Percentiles rank a stretch among this genome's conserved stretches.
Conservation (phyloP, 2,113 vertebrate genomes). For the Lepus americanus region DNA sequence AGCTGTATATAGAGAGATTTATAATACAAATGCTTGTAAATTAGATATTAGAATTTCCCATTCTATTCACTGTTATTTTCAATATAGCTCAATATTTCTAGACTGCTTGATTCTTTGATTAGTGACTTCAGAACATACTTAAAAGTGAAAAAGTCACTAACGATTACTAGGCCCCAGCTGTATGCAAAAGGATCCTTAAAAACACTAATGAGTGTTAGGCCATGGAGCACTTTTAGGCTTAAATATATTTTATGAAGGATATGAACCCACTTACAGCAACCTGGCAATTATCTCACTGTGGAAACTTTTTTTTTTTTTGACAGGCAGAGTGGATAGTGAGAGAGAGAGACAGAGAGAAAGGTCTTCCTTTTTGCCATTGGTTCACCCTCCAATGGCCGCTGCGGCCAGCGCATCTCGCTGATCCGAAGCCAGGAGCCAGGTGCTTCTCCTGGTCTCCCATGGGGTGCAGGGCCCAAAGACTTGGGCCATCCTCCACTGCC, state of each 20-base stretch:
- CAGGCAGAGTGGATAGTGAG: too few relatives aligned
- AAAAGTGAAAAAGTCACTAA: conserved; percentile 21
- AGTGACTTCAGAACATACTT: neutral
- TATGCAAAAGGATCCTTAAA: neutral
- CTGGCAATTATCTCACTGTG: neutral
- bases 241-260: conserved; percentile 16
- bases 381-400: too few relatives aligned
- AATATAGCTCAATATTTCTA: neutral
- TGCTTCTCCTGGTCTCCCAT: too few relatives aligned
- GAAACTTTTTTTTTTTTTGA: neutral
- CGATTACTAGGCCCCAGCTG: neutral
- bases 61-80: conserved; percentile 4
- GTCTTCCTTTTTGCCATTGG: too few relatives aligned
- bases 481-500: too few relatives aligned
- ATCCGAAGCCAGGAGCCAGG: too few relatives aligned
- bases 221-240: neutral
- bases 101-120: conserved; percentile 24
- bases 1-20: neutral
- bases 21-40: neutral
- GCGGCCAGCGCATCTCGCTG: too few relatives aligned
- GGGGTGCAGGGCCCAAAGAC: too few relatives aligned
- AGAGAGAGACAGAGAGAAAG: too few relatives aligned
- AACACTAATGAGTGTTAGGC: neutral
- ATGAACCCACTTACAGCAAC: neutral
- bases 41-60: neutral